A percentile compares a stretch with the other conserved stretches of the same genome.
These are phyloP conservation scores for Ciconia boyciana DNA, from an alignment of 2,113 vertebrate genomes.

Conservation along the genomic window DNA sequence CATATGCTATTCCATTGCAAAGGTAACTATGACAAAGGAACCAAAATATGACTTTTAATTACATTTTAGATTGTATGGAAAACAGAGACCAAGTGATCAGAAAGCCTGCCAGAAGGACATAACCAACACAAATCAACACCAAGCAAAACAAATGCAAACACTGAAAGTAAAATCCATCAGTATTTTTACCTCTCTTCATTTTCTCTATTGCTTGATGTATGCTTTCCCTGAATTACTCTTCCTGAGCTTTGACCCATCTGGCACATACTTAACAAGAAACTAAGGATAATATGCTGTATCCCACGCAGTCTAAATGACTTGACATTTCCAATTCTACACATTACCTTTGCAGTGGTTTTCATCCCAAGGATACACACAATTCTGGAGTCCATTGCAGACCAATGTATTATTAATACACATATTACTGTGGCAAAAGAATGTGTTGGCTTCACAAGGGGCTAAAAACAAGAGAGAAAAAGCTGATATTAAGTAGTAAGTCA, in stretches of 20 bases:
- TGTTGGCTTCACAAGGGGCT: slow-evolving; percentile 95
- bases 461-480: slow-evolving; percentile 21
- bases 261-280: neutral
- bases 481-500: neutral
- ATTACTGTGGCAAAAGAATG: slow-evolving; percentile 99
- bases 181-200: neutral
- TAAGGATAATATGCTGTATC: neutral
- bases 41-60: neutral
- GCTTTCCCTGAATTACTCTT: neutral
- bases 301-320: neutral
- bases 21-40: neutral
- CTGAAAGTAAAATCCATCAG: neutral
- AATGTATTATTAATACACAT: slow-evolving; percentile 99
- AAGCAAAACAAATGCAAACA: neutral
- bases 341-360: slow-evolving; percentile 99
- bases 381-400: slow-evolving; percentile 97
- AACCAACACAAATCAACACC: neutral
- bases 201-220: neutral
- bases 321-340: neutral
- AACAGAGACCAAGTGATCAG: neutral
- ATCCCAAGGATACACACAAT: slow-evolving; percentile 98
- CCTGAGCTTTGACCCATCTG: neutral
- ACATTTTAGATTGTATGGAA: neutral
- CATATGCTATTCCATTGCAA: neutral
- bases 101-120: neutral